These are phyloP conservation scores for Campaea margaritaria DNA, from an alignment of 2,888 invertebrate species.

Conservation along the genomic window DNA sequence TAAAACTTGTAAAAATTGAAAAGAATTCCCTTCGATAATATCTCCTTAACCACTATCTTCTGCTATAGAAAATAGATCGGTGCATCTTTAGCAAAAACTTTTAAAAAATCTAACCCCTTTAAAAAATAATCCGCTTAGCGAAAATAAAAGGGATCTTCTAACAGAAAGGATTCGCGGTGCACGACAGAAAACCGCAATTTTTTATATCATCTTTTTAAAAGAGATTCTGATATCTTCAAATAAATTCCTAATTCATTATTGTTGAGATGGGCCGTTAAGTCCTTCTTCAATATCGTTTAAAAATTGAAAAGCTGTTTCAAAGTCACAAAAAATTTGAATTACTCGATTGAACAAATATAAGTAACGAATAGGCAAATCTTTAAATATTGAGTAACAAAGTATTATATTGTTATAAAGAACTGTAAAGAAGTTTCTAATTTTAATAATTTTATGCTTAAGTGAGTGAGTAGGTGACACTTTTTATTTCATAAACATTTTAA, in stretches of 20 bases:
- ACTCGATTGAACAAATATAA: background rate
- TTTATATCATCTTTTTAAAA: constrained; percentile 60
- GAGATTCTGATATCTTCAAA: constrained; percentile 46
- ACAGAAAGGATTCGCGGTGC: constrained; percentile 68
- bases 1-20: constrained; percentile 31
- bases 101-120: constrained; percentile 68
- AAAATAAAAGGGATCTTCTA: constrained; percentile 57
- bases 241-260: constrained; percentile 29
- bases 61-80: constrained; percentile 30
- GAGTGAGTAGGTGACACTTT: too few species aligned
- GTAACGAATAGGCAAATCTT: background rate
- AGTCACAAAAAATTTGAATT: constrained; percentile 1
- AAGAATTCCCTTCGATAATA: constrained; percentile 43
- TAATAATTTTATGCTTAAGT: too few species aligned
- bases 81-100: constrained; percentile 50
- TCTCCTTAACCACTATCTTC: constrained; percentile 41
- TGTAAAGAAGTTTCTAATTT: too few species aligned
- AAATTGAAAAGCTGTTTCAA: constrained; percentile 14
- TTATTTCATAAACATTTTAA: too few species aligned
- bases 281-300: constrained; percentile 4
- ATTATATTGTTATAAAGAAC: too few species aligned
- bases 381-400: too few species aligned
- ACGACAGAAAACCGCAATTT: constrained; percentile 63
- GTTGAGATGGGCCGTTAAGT: constrained; percentile 26
- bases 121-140: constrained; percentile 80